Percentiles rank a stretch among this genome's conserved stretches.
These are phyloP conservation scores for Gallinago stenura DNA, from an alignment of 2,797 vertebrate species.

Conservation along the genomic window DNA sequence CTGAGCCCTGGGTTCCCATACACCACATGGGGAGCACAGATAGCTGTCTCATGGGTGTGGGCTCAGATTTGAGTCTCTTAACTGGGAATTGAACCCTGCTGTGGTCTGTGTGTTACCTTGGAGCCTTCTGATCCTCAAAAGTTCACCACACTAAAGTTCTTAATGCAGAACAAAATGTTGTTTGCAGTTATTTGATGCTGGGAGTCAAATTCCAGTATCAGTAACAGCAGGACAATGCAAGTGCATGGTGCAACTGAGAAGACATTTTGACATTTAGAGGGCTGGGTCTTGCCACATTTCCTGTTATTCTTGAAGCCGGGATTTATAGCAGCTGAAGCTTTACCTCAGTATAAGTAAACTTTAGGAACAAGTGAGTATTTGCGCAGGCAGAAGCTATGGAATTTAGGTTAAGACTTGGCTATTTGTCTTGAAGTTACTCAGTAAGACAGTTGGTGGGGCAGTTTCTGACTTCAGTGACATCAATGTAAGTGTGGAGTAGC, in stretches of 20 bases:
- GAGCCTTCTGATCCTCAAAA: not conserved
- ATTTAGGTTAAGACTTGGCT: not conserved
- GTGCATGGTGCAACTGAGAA: not conserved
- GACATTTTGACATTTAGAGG: not conserved
- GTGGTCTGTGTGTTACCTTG: accelerated
- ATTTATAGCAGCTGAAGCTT: not conserved
- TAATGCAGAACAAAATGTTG: not conserved
- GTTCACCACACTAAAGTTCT: not conserved
- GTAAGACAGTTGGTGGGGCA: not conserved
- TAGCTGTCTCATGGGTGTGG: not conserved
- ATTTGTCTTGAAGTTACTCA: not conserved
- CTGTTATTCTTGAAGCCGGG: not conserved
- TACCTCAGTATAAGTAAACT: not conserved
- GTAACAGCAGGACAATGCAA: not conserved
- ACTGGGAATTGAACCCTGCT: not conserved
- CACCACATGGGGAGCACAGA: not conserved
- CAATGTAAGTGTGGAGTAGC: accelerated
- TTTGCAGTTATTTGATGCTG: not conserved
- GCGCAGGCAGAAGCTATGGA: not conserved
- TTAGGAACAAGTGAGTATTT: not conserved
- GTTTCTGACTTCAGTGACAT: not conserved
- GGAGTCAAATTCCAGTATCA: not conserved
- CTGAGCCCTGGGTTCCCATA: not conserved
- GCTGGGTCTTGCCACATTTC: not conserved
- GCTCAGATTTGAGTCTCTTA: not conserved